These are phyloP conservation scores for Pocillopora meandrina DNA, from an alignment of 92 coral and sea anemone genomes.

Conservation along the genomic window DNA sequence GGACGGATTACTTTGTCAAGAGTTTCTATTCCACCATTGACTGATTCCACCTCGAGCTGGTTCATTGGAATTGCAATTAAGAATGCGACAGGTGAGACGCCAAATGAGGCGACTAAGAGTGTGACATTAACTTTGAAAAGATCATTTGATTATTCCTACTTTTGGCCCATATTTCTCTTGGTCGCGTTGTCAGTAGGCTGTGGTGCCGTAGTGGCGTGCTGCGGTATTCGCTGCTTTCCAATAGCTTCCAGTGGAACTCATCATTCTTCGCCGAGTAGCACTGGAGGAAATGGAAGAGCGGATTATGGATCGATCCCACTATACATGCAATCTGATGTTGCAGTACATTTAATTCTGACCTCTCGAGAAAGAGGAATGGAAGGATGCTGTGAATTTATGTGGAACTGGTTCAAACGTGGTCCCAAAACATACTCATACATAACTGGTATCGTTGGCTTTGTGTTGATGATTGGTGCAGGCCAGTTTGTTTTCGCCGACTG, in stretches of 20 bases:
- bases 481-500: conserved; percentile 86
- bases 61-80: conserved; percentile 73
- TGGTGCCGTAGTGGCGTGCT: conserved; percentile 60
- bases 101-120: conserved; percentile 19
- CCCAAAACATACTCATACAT: conserved; percentile 68
- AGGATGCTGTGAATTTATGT: too few species aligned
- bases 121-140: conserved; percentile 49
- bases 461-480: conserved; percentile 78
- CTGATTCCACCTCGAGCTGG: conserved; percentile 40
- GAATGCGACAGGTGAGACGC: not conserved
- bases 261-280: too few species aligned
- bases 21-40: conserved; percentile 60
- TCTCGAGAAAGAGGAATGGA: too few species aligned
- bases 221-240: conserved; percentile 65
- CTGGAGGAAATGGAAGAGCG: not conserved
- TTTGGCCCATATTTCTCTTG: conserved; percentile 56
- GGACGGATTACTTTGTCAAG: conserved; percentile 79
- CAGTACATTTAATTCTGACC: not conserved
- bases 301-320: too few species aligned
- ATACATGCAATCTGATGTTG: not conserved
- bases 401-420: conserved; percentile 65
- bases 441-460: conserved; percentile 78
- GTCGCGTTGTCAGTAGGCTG: conserved; percentile 44
- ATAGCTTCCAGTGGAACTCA: not conserved
- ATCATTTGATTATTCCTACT: conserved; percentile 70